These are phyloP conservation scores for Leptinotarsa juncta DNA, from an alignment of 2,888 invertebrate genomes.

Conservation along the genomic window DNA sequence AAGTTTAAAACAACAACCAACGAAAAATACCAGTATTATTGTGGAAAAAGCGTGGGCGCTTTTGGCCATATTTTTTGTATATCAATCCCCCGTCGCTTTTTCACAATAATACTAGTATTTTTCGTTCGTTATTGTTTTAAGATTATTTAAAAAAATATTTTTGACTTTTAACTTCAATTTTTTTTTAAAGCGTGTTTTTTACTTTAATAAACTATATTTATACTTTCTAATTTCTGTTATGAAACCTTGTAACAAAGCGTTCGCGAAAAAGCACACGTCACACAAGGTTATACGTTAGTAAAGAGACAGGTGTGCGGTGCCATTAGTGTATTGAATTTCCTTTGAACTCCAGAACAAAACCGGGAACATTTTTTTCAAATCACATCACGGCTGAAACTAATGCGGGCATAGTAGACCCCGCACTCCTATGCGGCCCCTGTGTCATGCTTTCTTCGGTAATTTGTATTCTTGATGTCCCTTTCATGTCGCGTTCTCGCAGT, in stretches of 20 bases:
- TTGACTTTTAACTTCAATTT: no score
- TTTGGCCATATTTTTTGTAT: no score
- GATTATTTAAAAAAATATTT: no score
- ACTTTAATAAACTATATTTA: no score
- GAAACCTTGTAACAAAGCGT: not conserved
- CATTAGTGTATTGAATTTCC: conserved; percentile 16
- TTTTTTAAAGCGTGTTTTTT: no score
- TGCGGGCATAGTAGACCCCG: not conserved
- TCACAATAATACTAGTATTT: no score
- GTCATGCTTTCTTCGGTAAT: conserved; percentile 4
- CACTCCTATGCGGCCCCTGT: not conserved
- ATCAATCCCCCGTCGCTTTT: no score
- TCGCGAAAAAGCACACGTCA: not conserved
- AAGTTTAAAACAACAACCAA: no score
- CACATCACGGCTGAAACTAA: conserved; percentile 9
- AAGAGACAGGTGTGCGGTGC: not conserved
- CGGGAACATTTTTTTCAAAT: conserved; percentile 15
- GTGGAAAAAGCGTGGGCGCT: no score
- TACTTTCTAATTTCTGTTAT: not conserved
- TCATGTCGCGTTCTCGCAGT: not conserved
- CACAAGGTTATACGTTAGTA: not conserved
- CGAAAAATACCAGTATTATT: no score
- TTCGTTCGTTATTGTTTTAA: no score
- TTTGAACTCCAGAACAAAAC: conserved; percentile 11
- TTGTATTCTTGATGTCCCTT: conserved; percentile 19